Evolutionary conservation across 2,113 vertebrate genomes (phyloP).

Genomic region (Empidonax alnorum): DNA sequence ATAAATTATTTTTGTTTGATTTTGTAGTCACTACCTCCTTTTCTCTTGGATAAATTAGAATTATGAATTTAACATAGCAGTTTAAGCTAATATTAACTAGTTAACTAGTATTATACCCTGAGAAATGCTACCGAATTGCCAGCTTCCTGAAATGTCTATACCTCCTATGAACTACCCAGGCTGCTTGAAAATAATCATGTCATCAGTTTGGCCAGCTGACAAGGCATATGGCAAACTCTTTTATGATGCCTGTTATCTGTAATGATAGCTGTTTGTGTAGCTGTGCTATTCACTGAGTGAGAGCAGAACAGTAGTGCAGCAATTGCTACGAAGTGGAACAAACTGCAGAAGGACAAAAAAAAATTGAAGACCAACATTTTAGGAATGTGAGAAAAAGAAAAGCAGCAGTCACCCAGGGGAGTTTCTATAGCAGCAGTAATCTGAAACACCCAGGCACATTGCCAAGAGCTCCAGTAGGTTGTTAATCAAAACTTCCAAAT

Average conservation of each 20-base stretch:
- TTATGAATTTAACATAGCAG: background rate
- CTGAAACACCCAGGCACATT: conserved; percentile 22
- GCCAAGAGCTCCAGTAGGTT: conserved; percentile 46
- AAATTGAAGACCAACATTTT: background rate
- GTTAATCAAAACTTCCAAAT: conserved; percentile 51
- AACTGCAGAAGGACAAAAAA: conserved; percentile 4
- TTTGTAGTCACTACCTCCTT: background rate
- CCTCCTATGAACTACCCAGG: background rate
- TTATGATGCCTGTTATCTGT: conserved; percentile 19
- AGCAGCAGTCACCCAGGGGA: conserved; percentile 24
- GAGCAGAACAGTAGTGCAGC: background rate
- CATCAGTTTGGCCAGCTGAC: conserved; percentile 29
- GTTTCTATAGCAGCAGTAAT: conserved; percentile 48
- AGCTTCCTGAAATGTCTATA: background rate
- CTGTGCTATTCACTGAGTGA: background rate
- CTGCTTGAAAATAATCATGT: background rate
- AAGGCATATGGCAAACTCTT: conserved; percentile 44
- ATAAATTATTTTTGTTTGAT: background rate
- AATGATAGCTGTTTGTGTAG: conserved; percentile 34
- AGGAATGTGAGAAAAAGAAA: conserved; percentile 24
- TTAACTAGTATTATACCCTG: background rate
- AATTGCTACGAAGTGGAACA: conserved; percentile 19
- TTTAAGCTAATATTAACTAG: background rate
- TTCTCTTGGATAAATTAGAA: background rate
- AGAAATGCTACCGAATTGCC: background rate